Evolutionary conservation across 2,797 vertebrate genomes (phyloP), one percentile per base, ranked within the genome.

Genomic region (Moxostoma hubbsi): DNA sequence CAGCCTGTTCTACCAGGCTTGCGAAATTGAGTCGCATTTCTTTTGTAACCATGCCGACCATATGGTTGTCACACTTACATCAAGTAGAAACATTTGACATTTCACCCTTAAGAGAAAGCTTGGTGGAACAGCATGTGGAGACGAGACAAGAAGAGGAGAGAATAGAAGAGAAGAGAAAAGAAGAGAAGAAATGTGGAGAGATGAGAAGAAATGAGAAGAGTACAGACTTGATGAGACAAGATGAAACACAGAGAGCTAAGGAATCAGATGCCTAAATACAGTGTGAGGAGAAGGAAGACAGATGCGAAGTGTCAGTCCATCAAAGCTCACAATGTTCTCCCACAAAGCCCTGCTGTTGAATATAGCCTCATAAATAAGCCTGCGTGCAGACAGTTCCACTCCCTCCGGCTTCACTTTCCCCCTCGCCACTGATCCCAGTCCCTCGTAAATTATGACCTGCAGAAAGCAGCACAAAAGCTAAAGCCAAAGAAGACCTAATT

Each of bases 311-410:
- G 72, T 67, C 46, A 24, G 58, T 55, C 63, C 7, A 74, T 47
- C 12, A 71, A 69, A 57, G 77, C 81, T 82, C 77, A 71, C 65
- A 81, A 77, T 73, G 64, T 9, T 72, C 73, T 74, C 72, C 72
- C 70, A 82, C 83, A 86, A 82, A 81, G 53, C 49, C 36, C 54
- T 80, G 67, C 74, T 71, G 82, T 80, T 81, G 81, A 51, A 53
- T 61, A 73, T 73, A 18, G 77, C 15, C 77, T 79, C 63, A 61
- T 84, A 76, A 84, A 86, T 82, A 82, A 82, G 36, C 55, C 59
- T 51, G 57, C 16, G 18, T 46, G 71, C 80, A 72, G 77, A 81
- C 61, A 84, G 36, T 45, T 16, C 67, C 49, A 80, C 49, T 45
- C 58, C 68, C 79, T 62, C 51, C 7, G n/a, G 51, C 43, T 61